Evolutionary conservation across 2,797 vertebrate species (phyloP), one percentile per base, ranked within the genome.

Genomic region (Denticeps clupeoides): DNA sequence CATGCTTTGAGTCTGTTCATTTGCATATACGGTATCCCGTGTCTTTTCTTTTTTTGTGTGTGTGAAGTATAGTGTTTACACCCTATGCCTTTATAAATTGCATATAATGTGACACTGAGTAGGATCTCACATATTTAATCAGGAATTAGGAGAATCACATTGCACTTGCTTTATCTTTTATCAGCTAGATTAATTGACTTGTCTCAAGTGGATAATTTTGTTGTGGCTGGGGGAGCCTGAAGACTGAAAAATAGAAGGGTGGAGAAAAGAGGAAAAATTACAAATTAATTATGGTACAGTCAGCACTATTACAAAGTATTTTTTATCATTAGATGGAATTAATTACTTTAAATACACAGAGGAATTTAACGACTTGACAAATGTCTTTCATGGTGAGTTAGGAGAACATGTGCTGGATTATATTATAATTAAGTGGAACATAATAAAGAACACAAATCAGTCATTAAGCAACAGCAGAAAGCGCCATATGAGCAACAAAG

Each of bases 161-260:
- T 48, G 33, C 40, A 47, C 51, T 54, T 7, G 4, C 41, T 27
- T 55, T 57, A 25, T 70, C 59, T 68, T 72, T 57, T 61, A 67
- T 71, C 63, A 62, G 25, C 2, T 25, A 67, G 58, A 74, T 69
- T 68, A 67, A 73, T 64, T 67, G 64, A 63, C 55, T 69, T 74
- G 67, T 70, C 58, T 69, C 55, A 38, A 63, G 64, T 45, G 59
- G 38, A 52, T 66, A 4, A 58, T 70, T 68, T 60, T 49, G 52
- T 56, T 62, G 55, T 50, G 44, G 62, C 53, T 63, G 57, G 41
- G 57, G 32, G 44, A 22, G 44, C 50, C 12, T 2, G 13, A 42
- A 53, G 47, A 48, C 55, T 32, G n/a, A 13, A 54, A 47, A 43
- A 55, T 31, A 22, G 26, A 2, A 19, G 11, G 9, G n/a, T n/a